These are phyloP conservation scores for Phaethornis superciliosus DNA, from an alignment of 2,113 vertebrate genomes.

Conservation along the genomic window DNA sequence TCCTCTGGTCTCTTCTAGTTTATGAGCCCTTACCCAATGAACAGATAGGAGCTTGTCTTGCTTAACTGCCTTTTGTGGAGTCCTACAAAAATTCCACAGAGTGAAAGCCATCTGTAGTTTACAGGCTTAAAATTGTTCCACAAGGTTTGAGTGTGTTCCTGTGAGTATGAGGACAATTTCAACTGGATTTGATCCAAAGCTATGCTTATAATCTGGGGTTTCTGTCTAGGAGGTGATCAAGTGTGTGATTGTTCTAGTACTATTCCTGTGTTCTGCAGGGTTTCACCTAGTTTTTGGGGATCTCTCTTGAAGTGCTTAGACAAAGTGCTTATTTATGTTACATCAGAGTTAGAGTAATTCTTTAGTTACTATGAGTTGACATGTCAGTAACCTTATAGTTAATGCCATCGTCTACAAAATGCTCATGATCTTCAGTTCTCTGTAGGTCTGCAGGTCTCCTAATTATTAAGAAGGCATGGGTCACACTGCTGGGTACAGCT, in stretches of 20 bases:
- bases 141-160: not conserved
- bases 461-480: not conserved
- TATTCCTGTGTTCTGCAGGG: not conserved
- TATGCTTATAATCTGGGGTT: not conserved
- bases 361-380: not conserved
- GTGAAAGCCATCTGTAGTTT: not conserved
- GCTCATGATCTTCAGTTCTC: not conserved
- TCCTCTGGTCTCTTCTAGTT: not conserved
- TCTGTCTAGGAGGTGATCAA: not conserved
- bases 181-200: not conserved
- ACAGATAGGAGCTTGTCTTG: not conserved
- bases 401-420: not conserved
- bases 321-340: not conserved
- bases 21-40: not conserved
- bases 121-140: not conserved
- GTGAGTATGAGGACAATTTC: not conserved
- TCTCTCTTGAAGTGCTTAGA: not conserved
- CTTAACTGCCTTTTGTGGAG: not conserved
- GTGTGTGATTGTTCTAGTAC: not conserved
- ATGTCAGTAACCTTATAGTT: not conserved
- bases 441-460: not conserved
- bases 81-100: not conserved
- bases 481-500: not conserved
- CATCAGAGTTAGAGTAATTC: not conserved
- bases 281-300: fast-evolving